Percentiles rank a stretch among this genome's conserved stretches.
Evolutionary conservation across 2,888 invertebrate genomes (phyloP).

Genomic region (Phasia obesa): DNA sequence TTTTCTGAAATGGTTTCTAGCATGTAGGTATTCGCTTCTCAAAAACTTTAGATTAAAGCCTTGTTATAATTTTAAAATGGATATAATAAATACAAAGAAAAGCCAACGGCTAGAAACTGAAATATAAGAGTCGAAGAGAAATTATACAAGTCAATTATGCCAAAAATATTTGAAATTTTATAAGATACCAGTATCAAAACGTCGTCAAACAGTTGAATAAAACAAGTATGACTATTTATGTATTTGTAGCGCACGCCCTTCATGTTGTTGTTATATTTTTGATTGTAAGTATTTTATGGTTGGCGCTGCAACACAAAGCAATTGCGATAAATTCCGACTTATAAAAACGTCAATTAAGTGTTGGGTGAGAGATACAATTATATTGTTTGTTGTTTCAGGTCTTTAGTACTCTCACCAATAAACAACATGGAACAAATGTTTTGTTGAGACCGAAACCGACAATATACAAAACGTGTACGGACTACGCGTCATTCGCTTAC

Average conservation of each 20-base stretch:
- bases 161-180: too few relatives aligned
- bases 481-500: not conserved
- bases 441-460: conserved; percentile 38
- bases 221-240: not conserved
- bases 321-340: conserved; percentile 69
- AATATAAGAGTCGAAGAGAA: too few relatives aligned
- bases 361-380: conserved; percentile 69
- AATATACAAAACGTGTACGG: conserved; percentile 52
- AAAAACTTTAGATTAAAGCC: too few relatives aligned
- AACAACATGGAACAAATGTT: conserved; percentile 71
- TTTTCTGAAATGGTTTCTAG: too few relatives aligned
- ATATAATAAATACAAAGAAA: too few relatives aligned
- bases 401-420: conserved; percentile 60
- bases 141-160: too few relatives aligned
- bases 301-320: conserved; percentile 68
- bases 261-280: conserved; percentile 39
- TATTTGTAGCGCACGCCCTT: conserved; percentile 55
- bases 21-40: too few relatives aligned
- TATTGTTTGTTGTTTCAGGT: conserved; percentile 52
- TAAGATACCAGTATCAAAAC: not conserved
- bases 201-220: conserved; percentile 26
- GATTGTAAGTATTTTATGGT: conserved; percentile 61
- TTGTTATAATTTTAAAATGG: too few relatives aligned
- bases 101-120: too few relatives aligned
- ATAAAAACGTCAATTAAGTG: conserved; percentile 73